Conservation (phyloP, 2,797 vertebrate species). For the Xenops minutus region DNA sequence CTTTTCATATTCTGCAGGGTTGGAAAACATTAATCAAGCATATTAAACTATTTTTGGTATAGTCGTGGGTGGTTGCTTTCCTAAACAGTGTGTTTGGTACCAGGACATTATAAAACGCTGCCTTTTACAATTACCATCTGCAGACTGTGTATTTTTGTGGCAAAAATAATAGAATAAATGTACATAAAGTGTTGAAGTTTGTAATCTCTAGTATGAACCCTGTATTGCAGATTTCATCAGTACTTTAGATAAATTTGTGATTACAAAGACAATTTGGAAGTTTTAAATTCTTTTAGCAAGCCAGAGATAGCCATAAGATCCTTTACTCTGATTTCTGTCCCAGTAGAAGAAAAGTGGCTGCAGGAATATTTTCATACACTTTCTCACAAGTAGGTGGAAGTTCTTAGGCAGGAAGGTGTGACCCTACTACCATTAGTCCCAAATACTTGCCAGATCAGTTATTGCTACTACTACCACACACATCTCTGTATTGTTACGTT, state of each 20-base stretch:
- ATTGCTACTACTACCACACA: fast-evolving
- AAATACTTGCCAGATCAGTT: neutral
- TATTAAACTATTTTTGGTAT: neutral
- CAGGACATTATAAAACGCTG: neutral
- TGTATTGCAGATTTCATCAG: neutral
- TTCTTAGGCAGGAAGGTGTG: neutral
- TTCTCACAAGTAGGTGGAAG: neutral
- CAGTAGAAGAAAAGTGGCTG: neutral
- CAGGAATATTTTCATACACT: neutral
- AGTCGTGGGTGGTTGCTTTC: neutral
- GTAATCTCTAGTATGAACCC: neutral
- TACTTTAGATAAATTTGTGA: neutral
- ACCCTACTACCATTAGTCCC: neutral
- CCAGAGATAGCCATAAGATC: neutral
- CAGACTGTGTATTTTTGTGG: neutral
- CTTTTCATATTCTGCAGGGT: neutral
- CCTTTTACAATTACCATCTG: neutral
- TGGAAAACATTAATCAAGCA: neutral
- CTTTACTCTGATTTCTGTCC: neutral
- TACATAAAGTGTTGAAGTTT: neutral
- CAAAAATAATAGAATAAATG: neutral
- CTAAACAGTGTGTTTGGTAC: neutral
- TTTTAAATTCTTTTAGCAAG: neutral
- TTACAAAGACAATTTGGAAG: neutral
- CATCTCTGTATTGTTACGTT: neutral